Evolutionary conservation across 2,888 invertebrate species (phyloP).

Genomic region (Galerucella calmariensis): DNA sequence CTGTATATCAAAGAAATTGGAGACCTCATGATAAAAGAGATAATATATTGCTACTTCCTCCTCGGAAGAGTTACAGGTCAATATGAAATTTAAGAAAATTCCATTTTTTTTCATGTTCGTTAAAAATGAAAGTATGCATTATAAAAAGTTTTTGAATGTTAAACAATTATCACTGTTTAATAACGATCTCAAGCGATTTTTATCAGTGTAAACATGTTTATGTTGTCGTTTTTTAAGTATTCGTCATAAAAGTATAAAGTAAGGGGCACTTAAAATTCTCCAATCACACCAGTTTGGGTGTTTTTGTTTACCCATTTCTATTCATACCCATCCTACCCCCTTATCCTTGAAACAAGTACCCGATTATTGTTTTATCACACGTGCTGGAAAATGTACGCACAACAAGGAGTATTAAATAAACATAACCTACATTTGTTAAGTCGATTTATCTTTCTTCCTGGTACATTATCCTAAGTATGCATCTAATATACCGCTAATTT

Average conservation of each 20-base stretch:
- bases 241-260: not conserved
- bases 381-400: constrained; percentile 4
- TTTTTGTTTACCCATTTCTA: not conserved
- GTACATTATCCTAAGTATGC: constrained; percentile 4
- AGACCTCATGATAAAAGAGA: too few species aligned
- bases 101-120: too few species aligned
- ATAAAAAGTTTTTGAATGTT: not conserved
- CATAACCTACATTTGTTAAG: not conserved
- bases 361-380: not conserved
- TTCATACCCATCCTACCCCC: not conserved
- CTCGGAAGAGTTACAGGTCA: too few species aligned
- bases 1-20: too few species aligned
- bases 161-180: not conserved
- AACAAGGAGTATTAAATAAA: not conserved
- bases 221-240: not conserved
- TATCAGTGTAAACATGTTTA: constrained; percentile 8
- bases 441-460: not conserved
- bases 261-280: not conserved
- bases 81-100: too few species aligned
- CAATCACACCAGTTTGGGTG: not conserved
- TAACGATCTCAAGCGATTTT: not conserved
- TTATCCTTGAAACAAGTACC: constrained; percentile 8
- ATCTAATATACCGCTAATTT: not conserved
- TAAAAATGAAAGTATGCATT: too few species aligned
- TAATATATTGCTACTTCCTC: too few species aligned